Base-by-base conservation (phyloP, 2,797 vertebrate genomes). In the Danio aesculapii region DNA sequence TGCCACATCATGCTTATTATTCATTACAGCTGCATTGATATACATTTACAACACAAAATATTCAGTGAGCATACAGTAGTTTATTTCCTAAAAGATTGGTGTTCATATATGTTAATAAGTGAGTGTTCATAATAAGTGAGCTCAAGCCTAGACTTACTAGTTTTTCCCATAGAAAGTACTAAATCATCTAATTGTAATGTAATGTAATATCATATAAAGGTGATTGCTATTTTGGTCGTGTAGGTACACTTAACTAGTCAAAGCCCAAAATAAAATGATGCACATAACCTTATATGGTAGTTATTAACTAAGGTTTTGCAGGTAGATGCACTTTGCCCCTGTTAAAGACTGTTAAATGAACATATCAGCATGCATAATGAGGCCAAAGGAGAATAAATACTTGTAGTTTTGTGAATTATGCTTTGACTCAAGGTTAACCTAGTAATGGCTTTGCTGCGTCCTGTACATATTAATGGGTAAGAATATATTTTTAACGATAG, bases 221-320 rank as follows among this genome's bases (percentile, higher is more conserved):
- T 30, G 30, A 47, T 30, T 21, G 19, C 30, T 19, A 16, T 61
- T n/a, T 72, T 2, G 57, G 57, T 6, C 44, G 10, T 16, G 12
- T 49, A 16, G 3, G 5, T 41, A 13, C 30, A 44, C 53, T n/a
- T n/a, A 30, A 1, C 9, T 62, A 17, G 44, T 62, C 21, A 41
- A 59, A 6, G 49, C 13, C 6, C n/a, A n/a, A 50, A 30, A 30
- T 1, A 3, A 30, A 1, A 30, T 17, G 14, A 53, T n/a, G 55
- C 9, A 14, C 7, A 39, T 8, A 59, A 19, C 43, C 39, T 1
- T 50, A 46, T 47, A 75, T 62, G 16, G 55, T 75, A 9, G 59
- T 75, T 17, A 83, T 83, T 83, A 79, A 79, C 63, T 16, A 12
- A 10, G 16, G n/a, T 12, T 74, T 10, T 67, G 13, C 58, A 59